Conservation (phyloP, 2,797 vertebrate genomes). For the Schizopygopsis pylzovi region DNA sequence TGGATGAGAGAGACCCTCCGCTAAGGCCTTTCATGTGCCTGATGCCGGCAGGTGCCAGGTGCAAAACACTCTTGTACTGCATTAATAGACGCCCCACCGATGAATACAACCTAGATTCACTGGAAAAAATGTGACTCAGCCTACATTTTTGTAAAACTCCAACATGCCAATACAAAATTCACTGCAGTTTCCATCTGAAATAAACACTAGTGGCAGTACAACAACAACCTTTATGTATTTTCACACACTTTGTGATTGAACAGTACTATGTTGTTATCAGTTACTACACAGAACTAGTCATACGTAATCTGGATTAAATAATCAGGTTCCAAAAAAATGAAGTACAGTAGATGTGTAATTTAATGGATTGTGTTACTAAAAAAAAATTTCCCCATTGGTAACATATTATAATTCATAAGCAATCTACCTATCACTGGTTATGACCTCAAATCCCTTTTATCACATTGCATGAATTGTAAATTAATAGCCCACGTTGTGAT, state of each 20-base stretch:
- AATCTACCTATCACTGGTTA: too few species aligned
- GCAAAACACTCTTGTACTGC: neutral
- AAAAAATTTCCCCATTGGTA: too few species aligned
- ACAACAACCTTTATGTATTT: neutral
- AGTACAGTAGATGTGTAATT: too few species aligned
- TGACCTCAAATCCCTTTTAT: neutral
- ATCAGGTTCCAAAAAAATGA: neutral
- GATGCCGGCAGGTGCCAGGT: slow-evolving; percentile 16
- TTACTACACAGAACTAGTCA: too few species aligned
- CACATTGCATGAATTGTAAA: neutral
- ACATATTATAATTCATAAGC: too few species aligned
- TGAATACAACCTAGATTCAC: neutral
- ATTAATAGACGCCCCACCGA: neutral
- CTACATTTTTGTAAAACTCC: neutral
- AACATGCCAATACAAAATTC: neutral
- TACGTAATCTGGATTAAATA: neutral
- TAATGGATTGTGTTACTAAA: too few species aligned
- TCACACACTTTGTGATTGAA: neutral
- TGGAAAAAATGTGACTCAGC: neutral
- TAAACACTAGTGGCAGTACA: neutral
- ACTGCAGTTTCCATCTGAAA: neutral
- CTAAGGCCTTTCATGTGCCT: slow-evolving; percentile 10
- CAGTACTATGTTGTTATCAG: neutral
- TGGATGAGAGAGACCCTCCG: neutral
- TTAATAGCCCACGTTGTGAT: neutral